These are phyloP conservation scores for Leuciscus waleckii DNA, from an alignment of 2,797 vertebrate species.

Conservation along the genomic window DNA sequence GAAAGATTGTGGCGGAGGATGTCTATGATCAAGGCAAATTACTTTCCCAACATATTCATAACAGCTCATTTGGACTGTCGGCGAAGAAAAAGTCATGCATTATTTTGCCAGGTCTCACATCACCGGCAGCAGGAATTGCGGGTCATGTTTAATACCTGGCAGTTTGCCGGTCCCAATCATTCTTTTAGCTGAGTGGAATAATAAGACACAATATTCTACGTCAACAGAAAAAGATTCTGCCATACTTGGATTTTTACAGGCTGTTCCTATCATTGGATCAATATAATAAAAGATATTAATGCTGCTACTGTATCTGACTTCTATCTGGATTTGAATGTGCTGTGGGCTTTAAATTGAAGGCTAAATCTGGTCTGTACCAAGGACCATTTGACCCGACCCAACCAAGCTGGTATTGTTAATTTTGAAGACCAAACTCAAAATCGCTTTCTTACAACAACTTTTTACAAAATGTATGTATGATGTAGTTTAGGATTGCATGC, in stretches of 20 bases:
- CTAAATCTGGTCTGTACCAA: not conserved
- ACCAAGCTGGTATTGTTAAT: not conserved
- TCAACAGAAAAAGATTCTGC: slow-evolving; percentile 37
- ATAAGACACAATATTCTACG: slow-evolving; percentile 39
- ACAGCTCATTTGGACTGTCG: slow-evolving; percentile 55
- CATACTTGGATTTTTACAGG: slow-evolving; percentile 43
- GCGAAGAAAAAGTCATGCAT: slow-evolving; percentile 46
- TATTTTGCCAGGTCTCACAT: slow-evolving; percentile 49
- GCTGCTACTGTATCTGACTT: slow-evolving; percentile 31
- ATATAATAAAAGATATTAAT: slow-evolving; percentile 55
- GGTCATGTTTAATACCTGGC: slow-evolving; percentile 62
- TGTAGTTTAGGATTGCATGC: too few species aligned
- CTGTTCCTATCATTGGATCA: slow-evolving; percentile 51
- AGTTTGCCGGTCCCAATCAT: slow-evolving; percentile 45
- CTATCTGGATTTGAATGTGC: slow-evolving; percentile 28
- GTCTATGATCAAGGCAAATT: slow-evolving; percentile 57
- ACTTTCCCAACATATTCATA: slow-evolving; percentile 58
- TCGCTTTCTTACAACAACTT: too few species aligned
- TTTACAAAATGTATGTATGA: too few species aligned
- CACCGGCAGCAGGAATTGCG: slow-evolving; percentile 39
- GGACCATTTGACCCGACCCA: not conserved
- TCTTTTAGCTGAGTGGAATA: slow-evolving; percentile 53
- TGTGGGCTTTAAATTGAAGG: slow-evolving; percentile 25
- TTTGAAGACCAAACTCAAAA: too few species aligned
- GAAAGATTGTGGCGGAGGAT: slow-evolving; percentile 49